Conservation (phyloP, 2,113 vertebrate genomes). For the Tetrax tetrax region DNA sequence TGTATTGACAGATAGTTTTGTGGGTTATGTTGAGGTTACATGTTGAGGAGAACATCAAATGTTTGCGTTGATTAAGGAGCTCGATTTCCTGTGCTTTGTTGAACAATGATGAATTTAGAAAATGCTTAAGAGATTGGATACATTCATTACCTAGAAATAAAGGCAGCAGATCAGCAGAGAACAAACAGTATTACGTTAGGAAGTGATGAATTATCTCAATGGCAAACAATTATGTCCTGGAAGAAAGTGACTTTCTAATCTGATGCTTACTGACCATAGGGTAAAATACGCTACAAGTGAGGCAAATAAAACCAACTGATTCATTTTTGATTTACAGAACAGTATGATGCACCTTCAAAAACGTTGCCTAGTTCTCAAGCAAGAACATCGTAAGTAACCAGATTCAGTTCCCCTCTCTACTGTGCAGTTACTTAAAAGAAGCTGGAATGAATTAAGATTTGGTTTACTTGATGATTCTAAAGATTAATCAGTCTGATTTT, state of each 20-base stretch:
- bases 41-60: neutral
- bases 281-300: neutral
- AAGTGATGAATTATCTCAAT: neutral
- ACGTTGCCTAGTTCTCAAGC: constrained; percentile 64
- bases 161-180: neutral
- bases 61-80: neutral
- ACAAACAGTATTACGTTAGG: neutral
- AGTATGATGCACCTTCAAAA: constrained; percentile 72
- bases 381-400: constrained; percentile 80
- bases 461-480: neutral
- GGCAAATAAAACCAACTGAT: neutral
- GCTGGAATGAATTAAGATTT: neutral
- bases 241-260: neutral
- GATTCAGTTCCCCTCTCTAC: neutral
- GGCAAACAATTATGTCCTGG: neutral
- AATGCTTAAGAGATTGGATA: neutral
- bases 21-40: neutral
- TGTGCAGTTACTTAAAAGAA: neutral
- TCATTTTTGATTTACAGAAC: constrained; percentile 68
- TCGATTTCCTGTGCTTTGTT: neutral
- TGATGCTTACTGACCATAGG: neutral
- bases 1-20: neutral
- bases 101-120: neutral
- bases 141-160: neutral
- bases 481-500: neutral